Conservation (phyloP, 2,888 invertebrate species). For the Marronus borbonicus region DNA sequence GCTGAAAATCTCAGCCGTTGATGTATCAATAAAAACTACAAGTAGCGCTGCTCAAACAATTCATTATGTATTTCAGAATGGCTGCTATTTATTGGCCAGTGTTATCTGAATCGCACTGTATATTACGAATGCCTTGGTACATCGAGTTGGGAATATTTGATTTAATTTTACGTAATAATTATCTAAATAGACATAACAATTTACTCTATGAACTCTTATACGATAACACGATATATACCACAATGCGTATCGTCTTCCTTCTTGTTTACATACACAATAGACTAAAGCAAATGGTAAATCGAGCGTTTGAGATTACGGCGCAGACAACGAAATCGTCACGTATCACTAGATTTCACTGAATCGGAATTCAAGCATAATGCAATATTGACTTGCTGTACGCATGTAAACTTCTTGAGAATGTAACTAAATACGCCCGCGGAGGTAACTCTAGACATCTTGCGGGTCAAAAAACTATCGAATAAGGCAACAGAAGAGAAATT, state of each 20-base stretch:
- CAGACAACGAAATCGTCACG: slow-evolving; percentile 32
- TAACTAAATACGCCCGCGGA: slow-evolving; percentile 19
- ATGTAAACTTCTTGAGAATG: slow-evolving; percentile 18
- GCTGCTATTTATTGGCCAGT: too few species aligned
- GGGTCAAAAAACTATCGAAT: slow-evolving; percentile 33
- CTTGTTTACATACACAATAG: slow-evolving; percentile 20
- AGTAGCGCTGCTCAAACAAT: too few species aligned
- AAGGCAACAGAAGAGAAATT: slow-evolving; percentile 4
- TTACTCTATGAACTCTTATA: not conserved
- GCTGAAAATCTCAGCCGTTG: too few species aligned
- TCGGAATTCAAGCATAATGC: slow-evolving; percentile 24
- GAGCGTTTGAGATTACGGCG: slow-evolving; percentile 3
- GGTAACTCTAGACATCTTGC: not conserved
- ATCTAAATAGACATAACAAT: not conserved
- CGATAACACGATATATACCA: too few species aligned
- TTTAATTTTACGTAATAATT: too few species aligned
- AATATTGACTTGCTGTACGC: slow-evolving; percentile 16
- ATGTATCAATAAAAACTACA: too few species aligned
- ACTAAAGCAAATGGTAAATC: slow-evolving; percentile 23
- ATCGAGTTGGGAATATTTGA: too few species aligned
- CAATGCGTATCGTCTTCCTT: slow-evolving; percentile 2
- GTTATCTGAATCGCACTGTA: too few species aligned
- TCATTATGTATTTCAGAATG: too few species aligned
- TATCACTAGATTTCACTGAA: slow-evolving; percentile 30
- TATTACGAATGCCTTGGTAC: too few species aligned